phyloP scores from a whole-genome alignment of 2,797 vertebrate genomes.

The Lepilemur ruficaudatus region DNA sequence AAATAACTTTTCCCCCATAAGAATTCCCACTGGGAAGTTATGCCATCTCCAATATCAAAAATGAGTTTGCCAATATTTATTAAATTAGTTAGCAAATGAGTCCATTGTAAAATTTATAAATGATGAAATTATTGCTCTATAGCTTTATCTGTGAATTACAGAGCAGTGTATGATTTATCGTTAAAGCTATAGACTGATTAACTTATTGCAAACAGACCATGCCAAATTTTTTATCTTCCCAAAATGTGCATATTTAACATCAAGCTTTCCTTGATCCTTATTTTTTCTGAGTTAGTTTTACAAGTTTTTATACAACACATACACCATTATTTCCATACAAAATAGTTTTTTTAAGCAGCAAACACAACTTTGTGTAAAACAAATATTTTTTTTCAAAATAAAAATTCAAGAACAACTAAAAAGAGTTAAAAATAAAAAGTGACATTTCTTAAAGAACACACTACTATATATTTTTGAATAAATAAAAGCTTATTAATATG shows the following conservation, averaged over 20 bases:
- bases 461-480: conserved; percentile 3
- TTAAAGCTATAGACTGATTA: not conserved
- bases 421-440: fast-evolving
- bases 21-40: not conserved
- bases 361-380: not conserved
- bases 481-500: not conserved
- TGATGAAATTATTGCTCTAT: not conserved
- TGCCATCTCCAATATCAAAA: not conserved
- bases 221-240: not conserved
- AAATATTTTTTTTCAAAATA: not conserved
- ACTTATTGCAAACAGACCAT: not conserved
- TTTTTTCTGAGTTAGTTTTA: not conserved
- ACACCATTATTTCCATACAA: not conserved
- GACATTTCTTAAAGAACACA: conserved; percentile 15
- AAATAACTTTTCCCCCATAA: not conserved
- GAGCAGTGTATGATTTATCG: not conserved
- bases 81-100: fast-evolving
- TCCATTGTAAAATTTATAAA: not conserved
- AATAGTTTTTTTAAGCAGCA: conserved; percentile 14
- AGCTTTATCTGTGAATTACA: not conserved
- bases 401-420: not conserved
- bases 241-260: not conserved
- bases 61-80: not conserved
- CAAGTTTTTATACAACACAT: not conserved
- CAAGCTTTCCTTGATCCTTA: not conserved